Evolutionary conservation across 2,797 vertebrate species (phyloP).

Genomic region (Chrosomus eos): DNA sequence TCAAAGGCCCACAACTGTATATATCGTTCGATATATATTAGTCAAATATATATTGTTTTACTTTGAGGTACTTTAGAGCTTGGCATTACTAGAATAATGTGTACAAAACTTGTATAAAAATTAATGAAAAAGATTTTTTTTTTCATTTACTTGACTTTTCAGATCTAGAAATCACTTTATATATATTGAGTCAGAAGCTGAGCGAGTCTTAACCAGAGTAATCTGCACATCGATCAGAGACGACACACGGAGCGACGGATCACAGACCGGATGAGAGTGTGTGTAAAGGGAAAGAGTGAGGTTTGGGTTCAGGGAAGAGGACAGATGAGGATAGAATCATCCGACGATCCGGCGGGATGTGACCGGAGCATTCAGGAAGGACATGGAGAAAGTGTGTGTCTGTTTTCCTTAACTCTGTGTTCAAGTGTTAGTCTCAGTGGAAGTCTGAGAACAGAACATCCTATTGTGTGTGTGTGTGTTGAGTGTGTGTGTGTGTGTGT

Average conservation of each 20-base stretch:
- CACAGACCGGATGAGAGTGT: neutral
- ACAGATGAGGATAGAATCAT: conserved; percentile 11
- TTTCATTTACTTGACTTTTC: neutral
- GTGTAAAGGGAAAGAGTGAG: conserved; percentile 11
- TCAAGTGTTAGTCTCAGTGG: neutral
- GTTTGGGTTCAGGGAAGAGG: conserved; percentile 23
- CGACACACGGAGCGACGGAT: neutral
- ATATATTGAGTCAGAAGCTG: neutral
- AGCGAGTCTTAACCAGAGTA: neutral
- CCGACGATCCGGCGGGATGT: neutral
- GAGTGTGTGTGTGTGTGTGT: no score
- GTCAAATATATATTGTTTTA: neutral
- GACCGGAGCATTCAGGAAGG: neutral
- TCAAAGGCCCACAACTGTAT: neutral
- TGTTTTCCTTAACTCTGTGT: conserved; percentile 3
- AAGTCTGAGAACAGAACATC: conserved; percentile 13
- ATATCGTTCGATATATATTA: neutral
- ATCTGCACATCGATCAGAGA: neutral
- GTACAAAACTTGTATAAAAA: neutral
- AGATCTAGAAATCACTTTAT: neutral
- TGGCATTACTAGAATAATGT: no score
- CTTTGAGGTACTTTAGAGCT: no score
- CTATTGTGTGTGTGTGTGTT: neutral
- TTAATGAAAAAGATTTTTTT: neutral
- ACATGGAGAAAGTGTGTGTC: conserved; percentile 10